Percentiles rank a stretch among this genome's conserved stretches.
These are phyloP conservation scores for Loris lydekkerianus DNA, from an alignment of 2,797 vertebrate species.

Conservation along the genomic window DNA sequence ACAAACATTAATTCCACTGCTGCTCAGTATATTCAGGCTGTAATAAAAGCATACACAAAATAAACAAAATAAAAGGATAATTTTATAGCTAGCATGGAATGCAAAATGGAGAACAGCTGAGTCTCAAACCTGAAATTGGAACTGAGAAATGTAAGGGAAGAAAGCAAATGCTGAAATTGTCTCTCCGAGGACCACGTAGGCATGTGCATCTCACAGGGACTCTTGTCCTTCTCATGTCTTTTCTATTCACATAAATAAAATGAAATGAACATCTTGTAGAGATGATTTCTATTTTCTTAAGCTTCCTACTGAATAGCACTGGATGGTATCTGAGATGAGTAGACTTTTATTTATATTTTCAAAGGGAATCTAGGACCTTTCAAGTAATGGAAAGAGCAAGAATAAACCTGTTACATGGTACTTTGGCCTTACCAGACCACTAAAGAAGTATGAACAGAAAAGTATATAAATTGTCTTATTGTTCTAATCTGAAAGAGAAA, in stretches of 20 bases:
- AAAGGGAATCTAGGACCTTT: slow-evolving; percentile 4
- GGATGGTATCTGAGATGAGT: neutral
- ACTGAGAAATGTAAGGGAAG: neutral
- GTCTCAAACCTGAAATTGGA: neutral
- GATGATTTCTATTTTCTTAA: neutral
- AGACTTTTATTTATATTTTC: slow-evolving; percentile 58
- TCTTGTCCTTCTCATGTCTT: neutral
- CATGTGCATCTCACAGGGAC: neutral
- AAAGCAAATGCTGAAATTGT: neutral
- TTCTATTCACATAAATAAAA: neutral
- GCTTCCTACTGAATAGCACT: neutral
- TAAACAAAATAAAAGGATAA: neutral
- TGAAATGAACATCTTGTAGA: neutral
- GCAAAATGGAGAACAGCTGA: neutral
- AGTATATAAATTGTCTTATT: neutral
- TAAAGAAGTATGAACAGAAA: neutral
- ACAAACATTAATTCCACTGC: too few relatives aligned
- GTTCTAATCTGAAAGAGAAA: slow-evolving; percentile 6
- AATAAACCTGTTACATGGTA: neutral
- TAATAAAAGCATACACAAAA: neutral
- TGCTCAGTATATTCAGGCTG: neutral
- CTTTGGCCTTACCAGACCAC: neutral
- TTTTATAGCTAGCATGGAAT: neutral
- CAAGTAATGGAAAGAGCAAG: neutral
- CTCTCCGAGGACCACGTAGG: neutral